Evolutionary conservation across 2,888 invertebrate genomes (phyloP).

Genomic region (Flexamia atlantica): DNA sequence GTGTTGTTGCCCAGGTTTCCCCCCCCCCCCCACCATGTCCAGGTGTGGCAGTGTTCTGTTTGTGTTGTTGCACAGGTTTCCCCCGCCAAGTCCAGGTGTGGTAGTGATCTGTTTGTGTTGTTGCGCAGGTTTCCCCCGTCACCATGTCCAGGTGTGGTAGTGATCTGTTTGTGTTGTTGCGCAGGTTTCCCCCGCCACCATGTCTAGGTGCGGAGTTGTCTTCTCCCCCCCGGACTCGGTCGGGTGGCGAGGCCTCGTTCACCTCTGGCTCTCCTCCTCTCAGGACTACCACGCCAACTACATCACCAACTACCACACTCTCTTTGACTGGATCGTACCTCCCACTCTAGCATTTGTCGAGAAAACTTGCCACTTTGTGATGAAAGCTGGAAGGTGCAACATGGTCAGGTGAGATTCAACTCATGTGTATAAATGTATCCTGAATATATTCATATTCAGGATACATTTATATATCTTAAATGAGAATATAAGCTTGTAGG

Average conservation of each 20-base stretch:
- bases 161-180: not conserved
- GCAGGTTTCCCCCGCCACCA: slow-evolving; percentile 89
- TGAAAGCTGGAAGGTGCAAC: slow-evolving; percentile 85
- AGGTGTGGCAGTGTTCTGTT: too few relatives aligned
- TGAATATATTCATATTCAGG: too few relatives aligned
- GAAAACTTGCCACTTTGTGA: slow-evolving; percentile 66
- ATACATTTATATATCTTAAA: too few relatives aligned
- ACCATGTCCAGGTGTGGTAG: too few relatives aligned
- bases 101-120: too few relatives aligned
- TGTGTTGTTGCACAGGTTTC: too few relatives aligned
- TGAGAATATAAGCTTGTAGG: too few relatives aligned
- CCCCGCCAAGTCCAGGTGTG: too few relatives aligned
- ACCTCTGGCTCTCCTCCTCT: slow-evolving; percentile 85
- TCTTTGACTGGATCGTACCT: slow-evolving; percentile 90
- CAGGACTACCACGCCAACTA: slow-evolving; percentile 63
- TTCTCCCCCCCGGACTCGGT: slow-evolving; percentile 91
- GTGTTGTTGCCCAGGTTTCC: too few relatives aligned
- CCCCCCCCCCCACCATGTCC: too few relatives aligned
- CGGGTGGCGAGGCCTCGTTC: slow-evolving; percentile 89
- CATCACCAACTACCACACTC: slow-evolving; percentile 66
- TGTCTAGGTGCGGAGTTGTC: slow-evolving; percentile 93
- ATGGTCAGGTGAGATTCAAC: slow-evolving; percentile 77
- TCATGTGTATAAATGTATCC: too few relatives aligned
- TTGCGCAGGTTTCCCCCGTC: too few relatives aligned
- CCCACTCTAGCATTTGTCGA: slow-evolving; percentile 34